Conservation (phyloP, 1,140 invertebrate genomes). For the Acromyrmex charruanus region DNA sequence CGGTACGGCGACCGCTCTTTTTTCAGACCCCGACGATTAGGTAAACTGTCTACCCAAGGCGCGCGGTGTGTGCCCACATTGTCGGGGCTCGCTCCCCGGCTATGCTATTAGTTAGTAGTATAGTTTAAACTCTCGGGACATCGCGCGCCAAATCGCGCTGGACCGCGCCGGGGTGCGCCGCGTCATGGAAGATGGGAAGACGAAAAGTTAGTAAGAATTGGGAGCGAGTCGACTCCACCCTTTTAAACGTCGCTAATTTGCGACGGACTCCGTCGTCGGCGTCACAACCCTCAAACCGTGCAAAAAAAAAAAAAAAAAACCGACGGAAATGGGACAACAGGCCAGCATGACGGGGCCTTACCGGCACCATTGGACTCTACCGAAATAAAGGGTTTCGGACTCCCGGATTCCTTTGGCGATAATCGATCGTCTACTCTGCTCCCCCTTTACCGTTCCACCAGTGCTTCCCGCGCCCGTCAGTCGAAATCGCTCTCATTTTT, state of each 20-base stretch:
- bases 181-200: conserved; percentile 22
- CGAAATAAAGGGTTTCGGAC: conserved; percentile 39
- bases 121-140: conserved; percentile 78
- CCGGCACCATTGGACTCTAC: background rate
- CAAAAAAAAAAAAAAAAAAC: conserved; percentile 35
- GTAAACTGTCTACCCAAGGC: conserved; percentile 82
- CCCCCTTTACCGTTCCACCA: background rate
- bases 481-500: conserved; percentile 1
- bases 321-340: conserved; percentile 22
- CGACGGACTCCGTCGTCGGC: conserved; percentile 78
- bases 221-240: conserved; percentile 66
- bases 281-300: conserved; percentile 30
- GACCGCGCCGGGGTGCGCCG: background rate
- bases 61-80: conserved; percentile 78
- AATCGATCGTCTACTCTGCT: conserved; percentile 12
- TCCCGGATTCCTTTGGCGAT: conserved; percentile 30
- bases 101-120: conserved; percentile 87
- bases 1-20: conserved; percentile 83
- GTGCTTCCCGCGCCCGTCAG: background rate
- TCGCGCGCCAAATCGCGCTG: conserved; percentile 18
- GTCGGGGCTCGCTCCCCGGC: conserved; percentile 83
- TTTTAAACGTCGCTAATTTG: conserved; percentile 83
- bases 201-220: conserved; percentile 29
- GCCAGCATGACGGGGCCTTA: background rate
- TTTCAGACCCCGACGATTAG: conserved; percentile 84